These are phyloP conservation scores for Pheosia gnoma DNA, from an alignment of 2,888 invertebrate species.

Conservation along the genomic window DNA sequence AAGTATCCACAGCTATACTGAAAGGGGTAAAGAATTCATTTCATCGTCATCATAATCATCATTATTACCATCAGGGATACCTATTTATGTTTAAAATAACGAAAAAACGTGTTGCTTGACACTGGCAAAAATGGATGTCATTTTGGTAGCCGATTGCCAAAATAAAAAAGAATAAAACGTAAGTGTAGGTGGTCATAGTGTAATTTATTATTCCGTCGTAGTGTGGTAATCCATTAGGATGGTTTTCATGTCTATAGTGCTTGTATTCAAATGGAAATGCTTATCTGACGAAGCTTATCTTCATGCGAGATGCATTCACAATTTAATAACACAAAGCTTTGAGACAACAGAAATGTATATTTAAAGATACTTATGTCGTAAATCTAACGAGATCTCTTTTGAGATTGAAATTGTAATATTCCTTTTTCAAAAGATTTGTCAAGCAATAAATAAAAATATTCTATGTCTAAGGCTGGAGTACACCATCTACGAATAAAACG, in stretches of 20 bases:
- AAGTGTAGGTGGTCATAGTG: neutral
- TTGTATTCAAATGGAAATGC: neutral
- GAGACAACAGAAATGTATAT: conserved; percentile 24
- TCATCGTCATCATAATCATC: no score
- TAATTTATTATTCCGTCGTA: neutral
- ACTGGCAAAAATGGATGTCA: no score
- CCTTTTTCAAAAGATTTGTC: conserved; percentile 5
- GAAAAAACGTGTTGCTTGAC: no score
- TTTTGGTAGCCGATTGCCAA: no score
- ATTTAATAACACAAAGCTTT: conserved; percentile 28
- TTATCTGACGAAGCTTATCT: conserved; percentile 39
- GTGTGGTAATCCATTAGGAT: neutral
- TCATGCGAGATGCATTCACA: conserved; percentile 22
- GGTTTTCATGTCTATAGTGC: neutral
- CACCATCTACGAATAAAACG: no score
- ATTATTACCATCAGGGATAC: no score
- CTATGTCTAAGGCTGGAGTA: no score
- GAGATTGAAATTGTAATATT: conserved; percentile 14
- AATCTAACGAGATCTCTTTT: conserved; percentile 18
- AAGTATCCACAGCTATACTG: no score
- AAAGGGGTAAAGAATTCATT: no score
- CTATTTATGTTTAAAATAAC: no score
- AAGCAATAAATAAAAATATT: no score
- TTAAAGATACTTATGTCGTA: conserved; percentile 11
- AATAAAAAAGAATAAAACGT: no score